Evolutionary conservation across 2,797 vertebrate genomes (phyloP).

Genomic region (Muraenolepis orangiensis): DNA sequence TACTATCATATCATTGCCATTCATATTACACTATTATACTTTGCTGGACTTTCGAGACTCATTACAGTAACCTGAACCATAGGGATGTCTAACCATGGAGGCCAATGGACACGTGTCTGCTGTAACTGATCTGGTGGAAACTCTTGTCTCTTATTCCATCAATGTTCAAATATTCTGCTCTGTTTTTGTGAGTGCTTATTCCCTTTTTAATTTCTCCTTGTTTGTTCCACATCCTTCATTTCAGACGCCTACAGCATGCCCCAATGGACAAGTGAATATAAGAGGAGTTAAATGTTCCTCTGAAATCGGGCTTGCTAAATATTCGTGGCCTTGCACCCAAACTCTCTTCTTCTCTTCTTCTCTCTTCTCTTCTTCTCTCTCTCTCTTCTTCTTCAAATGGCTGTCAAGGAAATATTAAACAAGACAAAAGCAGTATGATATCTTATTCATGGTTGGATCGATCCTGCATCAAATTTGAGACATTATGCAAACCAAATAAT

Average conservation of each 20-base stretch:
- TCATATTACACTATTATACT: too few species aligned
- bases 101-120: not conserved
- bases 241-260: constrained; percentile 57
- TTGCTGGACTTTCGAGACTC: too few species aligned
- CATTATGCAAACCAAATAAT: not conserved
- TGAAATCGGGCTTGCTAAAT: constrained; percentile 5
- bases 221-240: constrained; percentile 54
- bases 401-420: not conserved
- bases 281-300: not conserved
- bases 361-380: not conserved
- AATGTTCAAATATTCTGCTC: not conserved
- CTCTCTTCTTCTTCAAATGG: not conserved
- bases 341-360: not conserved
- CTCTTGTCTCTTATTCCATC: not conserved
- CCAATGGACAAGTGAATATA: constrained; percentile 67
- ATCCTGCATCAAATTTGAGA: not conserved
- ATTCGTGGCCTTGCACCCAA: not conserved
- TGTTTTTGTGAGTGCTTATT: not conserved
- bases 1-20: too few species aligned
- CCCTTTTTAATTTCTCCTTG: not conserved
- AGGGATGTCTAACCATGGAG: not conserved
- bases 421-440: not conserved
- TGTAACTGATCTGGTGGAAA: not conserved
- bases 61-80: not conserved
- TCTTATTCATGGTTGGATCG: not conserved